Conservation (phyloP, 1,140 invertebrate species). For the Lanistes nyassanus region DNA sequence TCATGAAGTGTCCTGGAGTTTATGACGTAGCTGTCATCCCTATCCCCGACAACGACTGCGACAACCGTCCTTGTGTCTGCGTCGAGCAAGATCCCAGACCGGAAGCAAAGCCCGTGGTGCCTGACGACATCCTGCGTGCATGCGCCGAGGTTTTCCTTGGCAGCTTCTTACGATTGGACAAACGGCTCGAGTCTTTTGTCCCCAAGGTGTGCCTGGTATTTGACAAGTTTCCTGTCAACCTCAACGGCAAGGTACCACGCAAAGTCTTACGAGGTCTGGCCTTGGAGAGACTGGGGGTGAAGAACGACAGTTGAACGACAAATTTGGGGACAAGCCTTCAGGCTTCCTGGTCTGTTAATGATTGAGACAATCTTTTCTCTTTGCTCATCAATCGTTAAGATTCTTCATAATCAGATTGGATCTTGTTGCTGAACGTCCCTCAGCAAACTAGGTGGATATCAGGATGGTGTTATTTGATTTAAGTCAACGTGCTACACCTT, state of each 20-base stretch:
- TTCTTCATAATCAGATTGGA: no score
- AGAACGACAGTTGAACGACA: no score
- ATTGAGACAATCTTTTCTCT: no score
- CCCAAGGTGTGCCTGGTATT: conserved; percentile 6
- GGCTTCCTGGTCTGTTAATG: no score
- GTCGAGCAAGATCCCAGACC: background rate
- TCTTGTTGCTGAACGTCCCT: no score
- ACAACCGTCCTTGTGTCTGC: conserved; percentile 5
- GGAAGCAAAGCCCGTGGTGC: background rate
- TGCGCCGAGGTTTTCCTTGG: background rate
- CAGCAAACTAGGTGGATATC: no score
- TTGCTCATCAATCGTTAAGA: no score
- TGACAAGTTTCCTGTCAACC: background rate
- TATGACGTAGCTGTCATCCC: background rate
- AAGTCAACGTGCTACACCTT: background rate
- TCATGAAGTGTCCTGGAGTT: conserved; percentile 2
- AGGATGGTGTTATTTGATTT: no score
- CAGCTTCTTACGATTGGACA: background rate
- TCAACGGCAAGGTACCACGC: background rate
- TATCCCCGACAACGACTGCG: background rate
- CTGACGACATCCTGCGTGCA: background rate
- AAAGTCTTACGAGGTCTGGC: background rate
- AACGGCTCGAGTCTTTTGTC: background rate
- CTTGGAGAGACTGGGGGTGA: background rate
- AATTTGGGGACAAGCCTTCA: no score